phyloP scores from a whole-genome alignment of 1,140 invertebrate species.

The Dinoponera quadriceps region DNA sequence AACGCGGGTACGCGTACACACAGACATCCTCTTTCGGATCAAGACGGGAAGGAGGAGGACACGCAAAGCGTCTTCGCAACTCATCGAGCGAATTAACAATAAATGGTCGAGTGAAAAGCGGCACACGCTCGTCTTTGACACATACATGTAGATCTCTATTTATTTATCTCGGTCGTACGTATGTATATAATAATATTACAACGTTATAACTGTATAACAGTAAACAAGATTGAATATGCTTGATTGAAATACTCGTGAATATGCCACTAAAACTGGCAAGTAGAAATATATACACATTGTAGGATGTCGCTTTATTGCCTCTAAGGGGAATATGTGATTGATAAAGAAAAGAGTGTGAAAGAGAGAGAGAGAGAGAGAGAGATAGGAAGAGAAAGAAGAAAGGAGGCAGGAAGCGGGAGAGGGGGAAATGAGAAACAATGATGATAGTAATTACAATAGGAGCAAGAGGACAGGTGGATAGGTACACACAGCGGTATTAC shows the following conservation, averaged over 20 bases:
- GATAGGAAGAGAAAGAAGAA: conserved; percentile 47
- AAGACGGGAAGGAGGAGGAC: too few relatives aligned
- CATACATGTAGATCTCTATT: conserved; percentile 72
- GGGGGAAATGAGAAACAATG: conserved; percentile 47
- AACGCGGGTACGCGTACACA: too few relatives aligned
- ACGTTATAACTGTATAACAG: conserved; percentile 79
- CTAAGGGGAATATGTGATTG: conserved; percentile 64
- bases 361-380: conserved; percentile 53
- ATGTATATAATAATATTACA: conserved; percentile 82
- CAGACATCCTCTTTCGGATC: too few relatives aligned
- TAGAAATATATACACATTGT: conserved; percentile 75
- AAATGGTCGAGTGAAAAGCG: background rate
- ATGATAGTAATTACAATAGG: conserved; percentile 65
- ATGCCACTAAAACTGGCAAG: conserved; percentile 78
- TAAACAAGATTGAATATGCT: conserved; percentile 81
- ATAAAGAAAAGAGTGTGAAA: conserved; percentile 53
- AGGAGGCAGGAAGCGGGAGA: conserved; percentile 36
- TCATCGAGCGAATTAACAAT: background rate
- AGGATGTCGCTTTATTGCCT: conserved; percentile 70
- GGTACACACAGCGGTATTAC: conserved; percentile 77
- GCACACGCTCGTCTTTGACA: conserved; percentile 12
- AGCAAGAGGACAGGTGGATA: conserved; percentile 63
- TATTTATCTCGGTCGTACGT: conserved; percentile 73
- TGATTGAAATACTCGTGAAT: conserved; percentile 79
- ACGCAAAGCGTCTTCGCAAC: too few relatives aligned